Evolutionary conservation across 2,113 vertebrate genomes (phyloP).

Genomic region (Amazona guildingii): DNA sequence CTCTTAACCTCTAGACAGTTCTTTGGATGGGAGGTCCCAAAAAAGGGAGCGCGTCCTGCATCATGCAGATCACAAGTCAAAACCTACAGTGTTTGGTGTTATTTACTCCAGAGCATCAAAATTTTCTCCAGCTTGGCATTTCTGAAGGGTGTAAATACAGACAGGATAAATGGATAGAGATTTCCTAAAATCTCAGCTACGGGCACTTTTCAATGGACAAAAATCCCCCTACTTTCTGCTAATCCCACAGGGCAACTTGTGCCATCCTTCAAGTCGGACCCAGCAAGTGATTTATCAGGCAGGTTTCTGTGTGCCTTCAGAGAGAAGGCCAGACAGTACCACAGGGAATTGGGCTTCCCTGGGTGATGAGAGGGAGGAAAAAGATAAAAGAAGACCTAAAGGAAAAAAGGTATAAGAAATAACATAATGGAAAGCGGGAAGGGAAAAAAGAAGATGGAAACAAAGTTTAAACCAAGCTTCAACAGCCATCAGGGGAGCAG

Average conservation of each 20-base stretch:
- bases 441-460: neutral
- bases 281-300: neutral
- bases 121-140: rapidly evolving
- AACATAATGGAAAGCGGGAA: neutral
- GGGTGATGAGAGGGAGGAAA: neutral
- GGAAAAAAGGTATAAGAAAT: neutral
- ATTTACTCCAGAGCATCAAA: neutral
- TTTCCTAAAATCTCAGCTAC: neutral
- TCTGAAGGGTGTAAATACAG: neutral
- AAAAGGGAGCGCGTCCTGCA: neutral
- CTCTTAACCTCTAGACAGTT: neutral
- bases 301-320: neutral
- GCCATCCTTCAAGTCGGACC: neutral
- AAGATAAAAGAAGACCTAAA: neutral
- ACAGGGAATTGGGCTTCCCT: neutral
- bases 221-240: neutral
- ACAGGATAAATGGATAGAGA: neutral
- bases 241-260: neutral
- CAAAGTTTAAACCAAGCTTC: neutral
- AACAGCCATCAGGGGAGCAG: neutral
- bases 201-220: neutral
- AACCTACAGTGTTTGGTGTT: neutral
- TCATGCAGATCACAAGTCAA: neutral
- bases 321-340: neutral
- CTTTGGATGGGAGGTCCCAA: neutral